Evolutionary conservation across 2,888 invertebrate genomes (phyloP).

Genomic region (Slavum lentiscoides): DNA sequence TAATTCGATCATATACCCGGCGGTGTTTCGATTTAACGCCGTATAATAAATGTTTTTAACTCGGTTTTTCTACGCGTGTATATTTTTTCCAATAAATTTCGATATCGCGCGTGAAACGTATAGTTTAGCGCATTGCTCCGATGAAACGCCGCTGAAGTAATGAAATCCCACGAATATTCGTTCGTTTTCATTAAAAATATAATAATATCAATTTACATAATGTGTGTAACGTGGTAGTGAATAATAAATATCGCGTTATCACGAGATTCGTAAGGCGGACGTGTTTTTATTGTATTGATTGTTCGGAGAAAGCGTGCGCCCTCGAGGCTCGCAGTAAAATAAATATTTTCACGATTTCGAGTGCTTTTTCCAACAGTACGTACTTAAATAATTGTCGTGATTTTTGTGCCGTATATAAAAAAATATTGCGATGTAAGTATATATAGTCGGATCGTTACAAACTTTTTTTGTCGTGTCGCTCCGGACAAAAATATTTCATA

Average conservation of each 20-base stretch:
- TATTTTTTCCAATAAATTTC: too few relatives aligned
- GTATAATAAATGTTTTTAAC: too few relatives aligned
- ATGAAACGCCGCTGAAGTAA: too few relatives aligned
- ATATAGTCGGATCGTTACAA: background rate
- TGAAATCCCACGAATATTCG: background rate
- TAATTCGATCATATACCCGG: too few relatives aligned
- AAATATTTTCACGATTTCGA: slow-evolving; percentile 11
- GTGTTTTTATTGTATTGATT: slow-evolving; percentile 4
- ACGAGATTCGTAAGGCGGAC: background rate
- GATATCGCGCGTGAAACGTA: too few relatives aligned
- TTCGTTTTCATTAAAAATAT: background rate
- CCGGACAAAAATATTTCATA: background rate
- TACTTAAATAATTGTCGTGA: slow-evolving; percentile 12
- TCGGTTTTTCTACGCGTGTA: too few relatives aligned
- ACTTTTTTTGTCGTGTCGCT: background rate
- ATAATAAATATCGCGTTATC: background rate
- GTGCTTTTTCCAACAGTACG: background rate
- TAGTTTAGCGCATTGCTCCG: too few relatives aligned
- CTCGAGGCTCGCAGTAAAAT: background rate
- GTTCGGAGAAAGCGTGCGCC: background rate
- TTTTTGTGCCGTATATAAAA: background rate
- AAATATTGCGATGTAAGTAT: too few relatives aligned
- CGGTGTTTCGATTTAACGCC: too few relatives aligned
- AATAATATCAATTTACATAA: background rate
- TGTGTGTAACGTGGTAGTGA: background rate